Base-by-base conservation (phyloP, 2,113 vertebrate genomes). In the Clarias magur region DNA sequence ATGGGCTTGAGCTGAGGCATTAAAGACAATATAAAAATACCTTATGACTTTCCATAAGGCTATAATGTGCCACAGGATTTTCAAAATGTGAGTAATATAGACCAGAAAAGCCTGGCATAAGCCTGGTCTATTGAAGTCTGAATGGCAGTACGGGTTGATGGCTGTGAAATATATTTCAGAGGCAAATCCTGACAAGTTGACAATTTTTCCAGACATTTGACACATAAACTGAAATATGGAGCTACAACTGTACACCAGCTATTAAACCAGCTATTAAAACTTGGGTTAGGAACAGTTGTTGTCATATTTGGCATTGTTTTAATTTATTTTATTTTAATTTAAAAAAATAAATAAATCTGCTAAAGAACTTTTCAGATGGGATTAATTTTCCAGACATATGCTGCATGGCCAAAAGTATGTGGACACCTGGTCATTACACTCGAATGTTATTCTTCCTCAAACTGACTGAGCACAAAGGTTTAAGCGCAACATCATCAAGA, bases 11-110 rank as follows among this genome's bases (percentile, higher is more conserved):
- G 48, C 87, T 80, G 63, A 85, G 59, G 67, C 87, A 86, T 84
- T 90, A 90, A 90, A 88, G 59, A 85, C 87, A 63, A 67, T 76
- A 88, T 86, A 88, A 83, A 70, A 84, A 83, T 72, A 85, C 81
- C 84, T 63, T 80, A 72, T 88, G 87, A 86, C 87, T 80, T 90
- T 90, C 85, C 82, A 38, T 86, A 83, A 79, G 87, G 82, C 76
- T 54, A 60, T 86, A 90, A 86, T 53, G 54, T 60, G 80, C 81
- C 87, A 86, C 75, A 60, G 30, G 78, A 57, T 88, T 86, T 88
- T 82, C 75, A 84, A 84, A 85, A 86, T 88, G 87, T 88, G 81
- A 81, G 84, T 82, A 76, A 86, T 60, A 75, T 82, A 85, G 83
- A 56, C 34, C 70, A 75, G 70, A 87, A 86, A 84, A 67, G 63